Base-by-base conservation (phyloP, 2,797 vertebrate genomes). In the Peromyscus aztecus region DNA sequence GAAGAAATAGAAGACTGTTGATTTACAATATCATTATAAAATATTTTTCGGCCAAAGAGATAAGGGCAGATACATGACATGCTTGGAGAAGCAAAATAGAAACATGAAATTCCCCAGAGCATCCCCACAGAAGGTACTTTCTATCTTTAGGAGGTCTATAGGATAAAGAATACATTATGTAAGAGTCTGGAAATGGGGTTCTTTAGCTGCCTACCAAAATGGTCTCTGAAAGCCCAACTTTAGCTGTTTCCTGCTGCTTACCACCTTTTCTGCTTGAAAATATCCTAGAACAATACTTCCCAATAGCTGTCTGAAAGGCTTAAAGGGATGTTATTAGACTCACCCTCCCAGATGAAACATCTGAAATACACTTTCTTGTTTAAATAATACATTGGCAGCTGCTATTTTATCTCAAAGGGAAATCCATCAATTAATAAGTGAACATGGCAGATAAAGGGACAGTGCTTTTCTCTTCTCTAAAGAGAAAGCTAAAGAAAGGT, bases 391-490 rank as follows among this genome's bases (percentile, higher is more conserved):
- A 95, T 95, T 96, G 91, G 80, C 91, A 96, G 94, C 14, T 88
- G 89, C 89, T 96, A 63, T 96, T 97, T 95, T 95, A 97, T 97
- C 95, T 96, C 94, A 97, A 97, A 97, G 83, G 89, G 94, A 96
- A 97, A 97, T 97, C 92, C 86, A 96, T 97, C 86, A 97, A 95
- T 97, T 97, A 97, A 93, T 89, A 97, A 97, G 83, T 77, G 96
- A 97, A 97, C 94, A 97, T 97, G 96, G 95, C 96, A 97, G 94
- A 92, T 83, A 95, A 90, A 96, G 90, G 96, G 95, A 97, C 89
- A 95, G 40, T 90, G 52, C 91, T 96, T 92, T 96, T 97, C 82
- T 90, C 59, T 93, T 84, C 91, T 97, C 89, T 91, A 97, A 97
- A 76, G 75, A 92, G 19, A 43, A 81, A 94, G 82, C 59, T 91